Conservation (phyloP, 2,113 vertebrate genomes). For the Scytalopus superciliaris region DNA sequence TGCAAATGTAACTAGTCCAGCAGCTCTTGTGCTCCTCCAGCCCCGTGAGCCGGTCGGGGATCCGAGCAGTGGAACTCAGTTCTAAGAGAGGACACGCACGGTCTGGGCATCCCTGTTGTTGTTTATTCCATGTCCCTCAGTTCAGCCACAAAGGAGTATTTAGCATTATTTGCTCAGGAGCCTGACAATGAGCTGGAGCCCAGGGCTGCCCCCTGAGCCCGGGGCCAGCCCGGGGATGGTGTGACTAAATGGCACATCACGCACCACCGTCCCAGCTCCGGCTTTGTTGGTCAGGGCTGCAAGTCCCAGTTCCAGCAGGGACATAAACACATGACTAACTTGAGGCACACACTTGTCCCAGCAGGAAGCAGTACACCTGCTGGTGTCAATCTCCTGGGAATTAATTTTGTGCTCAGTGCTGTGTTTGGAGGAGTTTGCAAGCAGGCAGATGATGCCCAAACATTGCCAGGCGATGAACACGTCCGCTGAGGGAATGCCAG, state of each 20-base stretch:
- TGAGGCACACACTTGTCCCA: not conserved
- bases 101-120: not conserved
- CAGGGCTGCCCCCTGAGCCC: not conserved
- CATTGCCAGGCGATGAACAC: not conserved
- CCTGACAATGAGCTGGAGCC: not conserved
- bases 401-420: not conserved
- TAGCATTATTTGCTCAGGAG: not conserved
- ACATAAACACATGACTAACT: conserved; percentile 13
- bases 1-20: not conserved
- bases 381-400: not conserved
- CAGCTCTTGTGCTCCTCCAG: not conserved
- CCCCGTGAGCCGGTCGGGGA: not conserved
- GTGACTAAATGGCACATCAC: not conserved
- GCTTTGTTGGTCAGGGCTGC: not conserved
- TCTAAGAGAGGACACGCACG: not conserved
- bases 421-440: not conserved
- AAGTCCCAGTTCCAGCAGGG: not conserved
- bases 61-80: not conserved
- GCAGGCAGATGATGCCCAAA: not conserved
- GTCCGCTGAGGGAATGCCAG: not conserved
- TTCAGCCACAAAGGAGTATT: not conserved
- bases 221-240: not conserved
- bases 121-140: not conserved
- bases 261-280: not conserved
- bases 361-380: not conserved